Evolutionary conservation across 2,113 vertebrate genomes (phyloP).

Genomic region (Callaeas wilsoni): DNA sequence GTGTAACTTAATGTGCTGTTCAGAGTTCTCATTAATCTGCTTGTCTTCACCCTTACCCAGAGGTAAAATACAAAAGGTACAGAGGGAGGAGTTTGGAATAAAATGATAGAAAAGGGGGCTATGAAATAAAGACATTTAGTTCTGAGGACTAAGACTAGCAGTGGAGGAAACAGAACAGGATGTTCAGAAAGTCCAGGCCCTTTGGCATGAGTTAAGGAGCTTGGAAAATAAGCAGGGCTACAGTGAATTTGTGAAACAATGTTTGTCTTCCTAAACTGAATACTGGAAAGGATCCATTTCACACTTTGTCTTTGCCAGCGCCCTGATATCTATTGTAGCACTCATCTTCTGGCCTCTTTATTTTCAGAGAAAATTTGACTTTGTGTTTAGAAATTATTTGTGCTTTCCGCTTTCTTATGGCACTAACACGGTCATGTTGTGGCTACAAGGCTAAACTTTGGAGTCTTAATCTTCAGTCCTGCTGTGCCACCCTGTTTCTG

Average conservation of each 20-base stretch:
- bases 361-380: conserved; percentile 17
- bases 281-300: conserved; percentile 50
- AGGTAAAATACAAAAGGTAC: conserved; percentile 20
- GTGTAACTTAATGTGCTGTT: conserved; percentile 22
- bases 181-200: conserved; percentile 55
- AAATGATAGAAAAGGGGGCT: neutral
- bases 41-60: conserved; percentile 33
- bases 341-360: conserved; percentile 24
- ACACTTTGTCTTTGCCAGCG: conserved; percentile 3
- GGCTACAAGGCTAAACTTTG: neutral
- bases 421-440: neutral
- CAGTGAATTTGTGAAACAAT: conserved; percentile 51
- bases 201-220: conserved; percentile 44
- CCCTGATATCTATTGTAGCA: conserved; percentile 24
- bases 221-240: conserved; percentile 34
- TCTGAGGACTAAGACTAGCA: neutral
- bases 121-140: conserved; percentile 28
- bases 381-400: neutral
- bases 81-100: neutral
- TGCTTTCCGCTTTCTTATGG: neutral
- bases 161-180: conserved; percentile 50
- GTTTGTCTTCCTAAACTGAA: conserved; percentile 51
- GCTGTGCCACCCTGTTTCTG: neutral
- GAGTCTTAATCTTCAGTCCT: neutral
- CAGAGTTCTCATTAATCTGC: conserved; percentile 47